These are phyloP conservation scores for Trichonephila inaurata DNA, from an alignment of 1,140 invertebrate genomes.

Conservation along the genomic window DNA sequence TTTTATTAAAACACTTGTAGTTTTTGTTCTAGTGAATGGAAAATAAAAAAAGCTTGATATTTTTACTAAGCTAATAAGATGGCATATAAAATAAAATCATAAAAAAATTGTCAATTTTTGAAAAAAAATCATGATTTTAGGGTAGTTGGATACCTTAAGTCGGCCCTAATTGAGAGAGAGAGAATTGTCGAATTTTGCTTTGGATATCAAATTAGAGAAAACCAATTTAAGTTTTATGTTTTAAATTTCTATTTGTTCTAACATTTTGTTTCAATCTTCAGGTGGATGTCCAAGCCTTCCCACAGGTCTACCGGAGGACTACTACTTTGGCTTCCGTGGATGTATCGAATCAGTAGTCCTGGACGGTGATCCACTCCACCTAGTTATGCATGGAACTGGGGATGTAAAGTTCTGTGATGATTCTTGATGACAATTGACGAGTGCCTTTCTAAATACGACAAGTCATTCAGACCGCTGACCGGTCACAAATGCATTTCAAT, in stretches of 20 bases:
- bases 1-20: too few relatives aligned
- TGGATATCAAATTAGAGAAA: too few relatives aligned
- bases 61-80: too few relatives aligned
- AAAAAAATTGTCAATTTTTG: too few relatives aligned
- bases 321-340: conserved; percentile 84
- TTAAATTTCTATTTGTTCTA: background rate
- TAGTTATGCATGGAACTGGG: conserved; percentile 77
- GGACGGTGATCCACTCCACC: conserved; percentile 80
- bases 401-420: conserved; percentile 68
- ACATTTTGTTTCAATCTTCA: conserved; percentile 34
- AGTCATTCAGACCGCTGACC: conserved; percentile 4
- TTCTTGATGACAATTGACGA: conserved; percentile 60
- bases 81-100: too few relatives aligned
- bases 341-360: conserved; percentile 85
- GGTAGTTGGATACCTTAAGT: too few relatives aligned
- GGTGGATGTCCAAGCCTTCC: conserved; percentile 83
- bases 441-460: conserved; percentile 43
- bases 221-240: background rate
- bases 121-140: too few relatives aligned
- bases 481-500: conserved; percentile 6
- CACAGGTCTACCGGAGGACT: conserved; percentile 83
- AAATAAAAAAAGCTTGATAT: too few relatives aligned
- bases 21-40: too few relatives aligned
- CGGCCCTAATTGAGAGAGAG: too few relatives aligned
- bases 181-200: too few relatives aligned